A percentile compares a stretch with the other conserved stretches of the same genome.
Conservation (phyloP, 2,797 vertebrate genomes). For the Helarctos malayanus region DNA sequence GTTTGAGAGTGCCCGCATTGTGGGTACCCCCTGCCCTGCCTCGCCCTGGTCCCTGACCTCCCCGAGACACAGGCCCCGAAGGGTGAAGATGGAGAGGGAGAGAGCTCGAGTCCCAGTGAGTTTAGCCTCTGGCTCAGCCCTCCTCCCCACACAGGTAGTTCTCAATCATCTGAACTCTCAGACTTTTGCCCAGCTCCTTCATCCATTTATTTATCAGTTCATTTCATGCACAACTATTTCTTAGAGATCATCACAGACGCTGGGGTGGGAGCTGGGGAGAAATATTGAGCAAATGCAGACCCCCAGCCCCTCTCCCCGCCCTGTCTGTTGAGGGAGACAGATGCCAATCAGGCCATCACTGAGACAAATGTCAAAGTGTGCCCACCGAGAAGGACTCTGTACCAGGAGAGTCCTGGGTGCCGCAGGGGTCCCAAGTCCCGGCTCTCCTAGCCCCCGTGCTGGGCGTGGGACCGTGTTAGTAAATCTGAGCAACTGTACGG, state of each 20-base stretch:
- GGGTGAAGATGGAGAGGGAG: not conserved
- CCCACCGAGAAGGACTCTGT: not conserved
- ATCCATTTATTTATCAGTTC: not conserved
- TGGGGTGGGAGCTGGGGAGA: not conserved
- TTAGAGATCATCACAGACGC: not conserved
- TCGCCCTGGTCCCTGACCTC: rapidly evolving
- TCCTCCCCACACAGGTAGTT: not conserved
- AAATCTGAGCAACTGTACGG: not conserved
- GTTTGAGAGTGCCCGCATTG: not conserved
- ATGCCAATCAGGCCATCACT: not conserved
- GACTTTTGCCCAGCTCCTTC: not conserved
- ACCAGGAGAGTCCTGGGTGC: not conserved
- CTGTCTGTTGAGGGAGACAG: not conserved
- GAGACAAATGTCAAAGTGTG: not conserved
- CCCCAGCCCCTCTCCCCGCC: not conserved
- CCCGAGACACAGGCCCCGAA: not conserved
- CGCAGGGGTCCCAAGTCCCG: rapidly evolving
- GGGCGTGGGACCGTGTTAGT: not conserved
- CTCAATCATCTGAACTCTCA: not conserved
- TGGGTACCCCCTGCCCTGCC: not conserved
- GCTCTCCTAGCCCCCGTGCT: not conserved
- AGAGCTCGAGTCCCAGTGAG: not conserved
- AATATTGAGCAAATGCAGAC: not conserved
- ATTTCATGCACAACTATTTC: not conserved
- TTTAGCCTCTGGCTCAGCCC: not conserved